phyloP scores from a whole-genome alignment of 2,113 vertebrate genomes.

The Macquaria ambigua region DNA sequence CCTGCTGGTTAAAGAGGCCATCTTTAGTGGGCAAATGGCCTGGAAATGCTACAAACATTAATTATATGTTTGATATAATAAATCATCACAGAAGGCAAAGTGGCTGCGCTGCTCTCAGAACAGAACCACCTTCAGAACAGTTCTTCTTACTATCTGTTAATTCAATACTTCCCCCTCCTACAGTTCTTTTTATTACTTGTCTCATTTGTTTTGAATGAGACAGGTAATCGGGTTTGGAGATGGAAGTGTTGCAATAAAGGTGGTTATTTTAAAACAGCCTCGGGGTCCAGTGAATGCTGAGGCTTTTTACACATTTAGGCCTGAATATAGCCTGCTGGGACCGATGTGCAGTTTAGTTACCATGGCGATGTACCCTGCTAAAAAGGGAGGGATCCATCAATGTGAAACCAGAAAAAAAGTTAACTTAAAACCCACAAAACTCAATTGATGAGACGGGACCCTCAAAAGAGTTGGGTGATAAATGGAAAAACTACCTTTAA shows the following conservation, averaged over 20 bases:
- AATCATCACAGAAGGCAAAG: constrained; percentile 53
- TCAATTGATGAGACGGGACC: neutral
- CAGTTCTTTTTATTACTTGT: constrained; percentile 21
- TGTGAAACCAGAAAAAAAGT: neutral
- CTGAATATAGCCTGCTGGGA: neutral
- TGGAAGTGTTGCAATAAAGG: constrained; percentile 32
- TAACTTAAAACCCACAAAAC: neutral
- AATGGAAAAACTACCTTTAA: too few species aligned
- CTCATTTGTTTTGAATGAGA: constrained; percentile 42
- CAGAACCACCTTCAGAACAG: neutral
- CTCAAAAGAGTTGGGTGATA: neutral
- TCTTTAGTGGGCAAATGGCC: constrained; percentile 53
- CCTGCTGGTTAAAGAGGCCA: constrained; percentile 42
- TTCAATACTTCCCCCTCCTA: neutral
- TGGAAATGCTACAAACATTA: constrained; percentile 58
- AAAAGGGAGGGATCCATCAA: neutral
- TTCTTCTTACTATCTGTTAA: constrained; percentile 3
- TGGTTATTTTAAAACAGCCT: constrained; percentile 32
- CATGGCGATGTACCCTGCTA: neutral
- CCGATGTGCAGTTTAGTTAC: neutral
- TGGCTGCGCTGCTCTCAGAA: constrained; percentile 6
- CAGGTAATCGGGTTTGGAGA: constrained; percentile 42
- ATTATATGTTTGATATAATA: constrained; percentile 52
- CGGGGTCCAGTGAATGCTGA: neutral
- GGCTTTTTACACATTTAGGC: neutral